Evolutionary conservation across 2,113 vertebrate genomes (phyloP).

Genomic region (Lepidothrix coronata): DNA sequence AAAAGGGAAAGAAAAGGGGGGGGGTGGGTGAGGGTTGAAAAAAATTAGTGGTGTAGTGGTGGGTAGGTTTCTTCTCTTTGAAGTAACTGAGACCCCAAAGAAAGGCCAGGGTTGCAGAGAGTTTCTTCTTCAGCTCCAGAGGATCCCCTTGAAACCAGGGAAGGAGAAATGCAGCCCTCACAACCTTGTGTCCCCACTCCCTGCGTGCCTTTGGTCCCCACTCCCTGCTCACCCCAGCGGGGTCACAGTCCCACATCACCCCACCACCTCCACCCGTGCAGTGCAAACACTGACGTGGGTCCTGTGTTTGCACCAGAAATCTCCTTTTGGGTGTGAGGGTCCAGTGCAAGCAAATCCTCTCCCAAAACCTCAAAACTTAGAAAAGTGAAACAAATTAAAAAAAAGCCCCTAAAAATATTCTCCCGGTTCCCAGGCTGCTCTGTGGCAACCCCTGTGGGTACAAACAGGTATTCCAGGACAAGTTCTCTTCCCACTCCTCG

Average conservation of each 20-base stretch:
- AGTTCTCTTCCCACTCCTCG: not conserved
- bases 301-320: not conserved
- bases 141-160: not conserved
- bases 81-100: not conserved
- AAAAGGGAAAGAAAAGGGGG: too few species aligned
- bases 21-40: fast-evolving
- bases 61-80: not conserved
- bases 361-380: not conserved
- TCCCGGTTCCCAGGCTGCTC: not conserved
- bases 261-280: not conserved
- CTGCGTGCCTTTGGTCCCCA: fast-evolving
- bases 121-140: not conserved
- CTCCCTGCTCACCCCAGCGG: not conserved
- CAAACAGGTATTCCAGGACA: not conserved
- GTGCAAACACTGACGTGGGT: not conserved
- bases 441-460: not conserved
- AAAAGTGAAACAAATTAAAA: not conserved
- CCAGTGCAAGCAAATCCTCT: not conserved
- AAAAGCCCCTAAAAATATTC: not conserved
- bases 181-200: too few species aligned
- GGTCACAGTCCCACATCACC: not conserved
- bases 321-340: not conserved
- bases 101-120: not conserved
- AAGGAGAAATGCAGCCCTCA: not conserved
- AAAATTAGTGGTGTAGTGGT: not conserved